Conservation (phyloP, 2,797 vertebrate species). For the Sebastes matsubarae region DNA sequence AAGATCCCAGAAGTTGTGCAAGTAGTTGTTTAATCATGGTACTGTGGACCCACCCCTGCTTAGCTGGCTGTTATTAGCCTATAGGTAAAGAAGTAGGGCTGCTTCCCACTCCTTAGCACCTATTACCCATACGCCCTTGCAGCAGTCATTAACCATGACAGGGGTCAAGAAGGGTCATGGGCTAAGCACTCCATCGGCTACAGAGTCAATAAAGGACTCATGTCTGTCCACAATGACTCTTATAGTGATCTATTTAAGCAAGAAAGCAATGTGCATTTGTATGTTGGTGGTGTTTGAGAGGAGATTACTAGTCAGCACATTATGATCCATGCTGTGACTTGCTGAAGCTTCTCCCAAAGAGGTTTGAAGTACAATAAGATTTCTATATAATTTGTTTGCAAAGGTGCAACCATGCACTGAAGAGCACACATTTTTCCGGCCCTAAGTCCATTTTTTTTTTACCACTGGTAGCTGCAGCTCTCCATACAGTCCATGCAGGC, state of each 20-base stretch:
- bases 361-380: background rate
- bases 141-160: constrained; percentile 80
- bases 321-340: constrained; percentile 41
- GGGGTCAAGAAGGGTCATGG: constrained; percentile 82
- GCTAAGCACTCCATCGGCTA: constrained; percentile 79
- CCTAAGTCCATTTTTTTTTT: constrained; percentile 21
- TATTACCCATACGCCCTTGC: constrained; percentile 63
- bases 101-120: constrained; percentile 33
- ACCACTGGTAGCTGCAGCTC: constrained; percentile 46
- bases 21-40: constrained; percentile 22
- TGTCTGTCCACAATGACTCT: constrained; percentile 71
- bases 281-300: constrained; percentile 23
- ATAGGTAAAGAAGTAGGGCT: constrained; percentile 28
- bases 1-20: constrained; percentile 25
- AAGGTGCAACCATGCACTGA: constrained; percentile 9
- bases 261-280: constrained; percentile 42
- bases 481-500: constrained; percentile 44
- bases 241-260: constrained; percentile 61
- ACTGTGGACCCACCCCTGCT: background rate
- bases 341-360: constrained; percentile 13
- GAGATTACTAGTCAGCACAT: constrained; percentile 46
- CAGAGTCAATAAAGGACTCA: constrained; percentile 81
- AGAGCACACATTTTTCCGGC: constrained; percentile 22
- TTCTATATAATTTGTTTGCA: background rate
- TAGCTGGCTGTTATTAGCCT: constrained; percentile 24